Evolutionary conservation across 2,888 invertebrate species (phyloP), one percentile per base, ranked within the genome.

Genomic region (Drosophila phalerata): DNA sequence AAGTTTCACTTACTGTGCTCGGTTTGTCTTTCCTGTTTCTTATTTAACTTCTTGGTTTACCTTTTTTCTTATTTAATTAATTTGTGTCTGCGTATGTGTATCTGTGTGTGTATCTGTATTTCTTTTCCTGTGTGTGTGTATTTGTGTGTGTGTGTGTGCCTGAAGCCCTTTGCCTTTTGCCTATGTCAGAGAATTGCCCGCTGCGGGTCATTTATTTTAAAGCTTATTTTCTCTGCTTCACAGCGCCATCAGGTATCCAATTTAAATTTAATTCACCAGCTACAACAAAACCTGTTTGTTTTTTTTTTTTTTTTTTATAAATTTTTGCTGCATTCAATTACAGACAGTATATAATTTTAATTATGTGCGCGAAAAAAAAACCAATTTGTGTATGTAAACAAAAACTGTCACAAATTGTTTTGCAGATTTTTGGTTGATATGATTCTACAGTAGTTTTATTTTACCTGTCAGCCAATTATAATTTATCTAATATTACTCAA

Each of bases 11-110:
- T 88, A 77, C 84, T 72, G 85, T 51, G 72, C 74, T 61, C 77
- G 75, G 77, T 79, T 88, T 88, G 86, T 86, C 88, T 88, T 88
- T 88, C 77, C 79, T 69, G 82, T 73, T 85, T 78, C 85, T 76
- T 89, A 88, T 89, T 85, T 85, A 88, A 82, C 85, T 85, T 85
- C 82, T 85, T 79, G 83, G 85, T 71, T 89, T 89, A 89, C 85
- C 85, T 89, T 85, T 82, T 87, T 77, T 85, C 83, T 89, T 86
- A 89, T 86, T 86, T 86, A 89, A 86, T 86, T 86, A 86, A 86
- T 86, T 89, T 85, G 69, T 85, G 71, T 69, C 71, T 73, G 70
- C 45, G 60, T 69, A n/a, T 25, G 52, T 64, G 47, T 64, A 61
- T 25, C 49, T 64, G 47, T 64, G 58, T 45, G 15, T 38, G 15